Percentiles rank a stretch among this genome's conserved stretches.
Conservation (phyloP, 2,113 vertebrate genomes). For the Naja naja region DNA sequence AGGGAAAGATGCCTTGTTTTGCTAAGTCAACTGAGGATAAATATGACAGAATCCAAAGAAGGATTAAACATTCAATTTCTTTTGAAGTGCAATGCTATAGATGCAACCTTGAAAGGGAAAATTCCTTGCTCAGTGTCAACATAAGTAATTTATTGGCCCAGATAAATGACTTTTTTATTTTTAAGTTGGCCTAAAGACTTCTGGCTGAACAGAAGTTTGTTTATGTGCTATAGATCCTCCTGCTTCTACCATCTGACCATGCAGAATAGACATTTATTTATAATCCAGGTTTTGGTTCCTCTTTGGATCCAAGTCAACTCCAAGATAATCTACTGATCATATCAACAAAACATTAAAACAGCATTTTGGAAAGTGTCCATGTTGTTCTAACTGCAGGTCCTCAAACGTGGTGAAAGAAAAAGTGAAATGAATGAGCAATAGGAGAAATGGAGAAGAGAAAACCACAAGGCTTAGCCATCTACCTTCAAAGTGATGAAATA, state of each 20-base stretch:
- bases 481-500: background rate
- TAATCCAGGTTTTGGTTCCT: background rate
- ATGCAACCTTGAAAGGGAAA: slow-evolving; percentile 30
- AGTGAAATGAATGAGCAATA: background rate
- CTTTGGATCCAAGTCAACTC: background rate
- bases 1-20: slow-evolving; percentile 54
- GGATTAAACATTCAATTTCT: slow-evolving; percentile 26
- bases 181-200: slow-evolving; percentile 5
- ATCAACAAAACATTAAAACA: background rate
- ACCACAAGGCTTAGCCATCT: background rate
- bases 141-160: background rate
- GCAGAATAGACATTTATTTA: background rate
- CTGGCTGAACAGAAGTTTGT: slow-evolving; percentile 17
- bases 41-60: slow-evolving; percentile 46
- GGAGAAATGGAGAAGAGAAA: background rate
- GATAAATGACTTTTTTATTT: background rate
- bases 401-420: background rate
- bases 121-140: slow-evolving; percentile 32
- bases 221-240: background rate
- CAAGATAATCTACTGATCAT: background rate
- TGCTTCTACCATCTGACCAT: background rate
- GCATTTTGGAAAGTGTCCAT: background rate
- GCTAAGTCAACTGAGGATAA: slow-evolving; percentile 36
- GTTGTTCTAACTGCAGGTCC: background rate
- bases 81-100: slow-evolving; percentile 3